Evolutionary conservation across 2,888 invertebrate species (phyloP), one percentile per base, ranked within the genome.

Genomic region (Alloplasta piceator): DNA sequence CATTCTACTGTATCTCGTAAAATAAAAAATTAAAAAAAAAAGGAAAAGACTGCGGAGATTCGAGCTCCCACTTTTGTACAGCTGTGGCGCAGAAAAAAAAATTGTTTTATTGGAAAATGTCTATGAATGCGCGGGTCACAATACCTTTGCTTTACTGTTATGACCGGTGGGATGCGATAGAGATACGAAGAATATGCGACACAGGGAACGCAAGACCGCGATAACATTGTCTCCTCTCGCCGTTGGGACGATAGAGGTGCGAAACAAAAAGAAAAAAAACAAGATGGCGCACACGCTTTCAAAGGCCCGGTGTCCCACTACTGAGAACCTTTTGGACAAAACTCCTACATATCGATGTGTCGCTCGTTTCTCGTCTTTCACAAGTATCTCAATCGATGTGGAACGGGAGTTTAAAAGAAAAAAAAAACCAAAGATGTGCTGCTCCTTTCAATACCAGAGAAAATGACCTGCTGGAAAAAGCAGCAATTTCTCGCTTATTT

Each of bases 211-310:
- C 60, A 66, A 70, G 73, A 63, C 66, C 55, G n/a, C 60, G 81
- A 81, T 81, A 81, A 75, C 81, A 81, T 81, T 81, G 78, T 81
- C 70, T 74, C 61, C 66, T 70, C 67, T 75, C 55, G 26, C 68
- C 50, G 36, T 7, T 48, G 46, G 16, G 9, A 60, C 41, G 26
- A 50, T 38, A 12, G 2, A 41, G 41, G 71, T 60, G 50, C 26
- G 50, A 61, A 46, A 71, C 14, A 36, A 58, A 68, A 50, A 68
- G 52, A 36, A n/a, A 56, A n/a, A n/a, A n/a, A n/a, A n/a, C n/a
- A n/a, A n/a, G 52, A 71, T 36, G 41, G 56, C 36, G 43, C n/a
- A n/a, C n/a, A n/a, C 39, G 63, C 73, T 73, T 73, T 39, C 71
- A 67, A 71, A 71, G 55, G 38, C 50, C 55, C 38, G 39, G 56